A percentile compares a stretch with the other conserved stretches of the same genome.
Conservation (phyloP, 2,797 vertebrate genomes). For the Periparus ater region DNA sequence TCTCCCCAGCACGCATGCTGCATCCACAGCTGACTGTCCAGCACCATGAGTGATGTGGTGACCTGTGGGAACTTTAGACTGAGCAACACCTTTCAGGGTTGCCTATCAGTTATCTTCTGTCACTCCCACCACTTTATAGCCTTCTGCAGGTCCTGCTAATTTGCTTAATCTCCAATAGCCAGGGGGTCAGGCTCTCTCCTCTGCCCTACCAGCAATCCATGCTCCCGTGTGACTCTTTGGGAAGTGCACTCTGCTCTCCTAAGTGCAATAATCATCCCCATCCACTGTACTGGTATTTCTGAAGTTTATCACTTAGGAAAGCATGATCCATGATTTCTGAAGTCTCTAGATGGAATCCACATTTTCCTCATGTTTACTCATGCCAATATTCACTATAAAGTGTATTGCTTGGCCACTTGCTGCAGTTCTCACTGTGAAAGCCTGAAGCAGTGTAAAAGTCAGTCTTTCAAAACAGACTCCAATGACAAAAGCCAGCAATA, state of each 20-base stretch:
- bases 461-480: slow-evolving; percentile 54
- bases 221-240: not conserved
- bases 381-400: not conserved
- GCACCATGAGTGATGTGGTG: not conserved
- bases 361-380: not conserved
- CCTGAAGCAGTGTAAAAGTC: slow-evolving; percentile 20
- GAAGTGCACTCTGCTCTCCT: not conserved
- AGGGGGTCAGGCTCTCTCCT: not conserved
- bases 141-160: not conserved
- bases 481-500: slow-evolving; percentile 58
- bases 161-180: not conserved
- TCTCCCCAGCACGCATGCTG: accelerated
- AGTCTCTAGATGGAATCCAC: not conserved
- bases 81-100: not conserved
- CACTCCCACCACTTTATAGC: slow-evolving; percentile 1
- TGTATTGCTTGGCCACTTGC: not conserved
- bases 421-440: not conserved
- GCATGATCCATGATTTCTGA: not conserved
- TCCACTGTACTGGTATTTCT: not conserved
- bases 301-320: not conserved
- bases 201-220: not conserved
- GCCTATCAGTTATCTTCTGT: not conserved
- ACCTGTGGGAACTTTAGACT: not conserved
- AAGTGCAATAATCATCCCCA: not conserved
- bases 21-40: not conserved